Base-by-base conservation (phyloP, 2,888 invertebrate genomes). In the Andrena fulva region DNA sequence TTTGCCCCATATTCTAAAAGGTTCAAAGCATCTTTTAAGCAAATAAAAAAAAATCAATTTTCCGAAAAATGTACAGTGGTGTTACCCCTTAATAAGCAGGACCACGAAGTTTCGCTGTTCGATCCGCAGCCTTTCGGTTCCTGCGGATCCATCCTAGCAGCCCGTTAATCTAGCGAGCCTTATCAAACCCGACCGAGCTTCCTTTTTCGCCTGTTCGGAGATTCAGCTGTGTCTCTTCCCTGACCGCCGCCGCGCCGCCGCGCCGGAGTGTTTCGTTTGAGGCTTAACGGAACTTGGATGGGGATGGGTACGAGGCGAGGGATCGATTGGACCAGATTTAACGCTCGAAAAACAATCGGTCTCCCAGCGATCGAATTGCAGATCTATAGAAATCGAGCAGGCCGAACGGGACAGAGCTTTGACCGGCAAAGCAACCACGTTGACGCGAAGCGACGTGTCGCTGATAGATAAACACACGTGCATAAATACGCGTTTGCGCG, bases 1-100 rank as follows among this genome's bases (percentile, higher is more conserved):
- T n/a, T n/a, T n/a, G n/a, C n/a, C n/a, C n/a, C n/a, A n/a, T n/a
- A n/a, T n/a, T n/a, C n/a, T n/a, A n/a, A n/a, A n/a, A n/a, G n/a
- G n/a, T n/a, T n/a, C n/a, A n/a, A n/a, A n/a, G n/a, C n/a, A n/a
- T n/a, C n/a, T n/a, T n/a, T n/a, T n/a, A n/a, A n/a, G n/a, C n/a
- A n/a, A n/a, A n/a, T n/a, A n/a, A n/a, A n/a, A n/a, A n/a, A n/a
- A n/a, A n/a, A n/a, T n/a, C n/a, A n/a, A n/a, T n/a, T n/a, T n/a
- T n/a, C n/a, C n/a, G n/a, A n/a, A n/a, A n/a, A n/a, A n/a, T n/a
- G n/a, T n/a, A n/a, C n/a, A n/a, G n/a, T n/a, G n/a, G n/a, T n/a
- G n/a, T n/a, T n/a, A n/a, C n/a, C n/a, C n/a, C n/a, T n/a, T n/a
- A 87, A 87, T 87, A 87, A 88, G 77, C 84, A 77, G 35, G 85